phyloP scores from a whole-genome alignment of 2,888 invertebrate species.

The Cotesia congregata region DNA sequence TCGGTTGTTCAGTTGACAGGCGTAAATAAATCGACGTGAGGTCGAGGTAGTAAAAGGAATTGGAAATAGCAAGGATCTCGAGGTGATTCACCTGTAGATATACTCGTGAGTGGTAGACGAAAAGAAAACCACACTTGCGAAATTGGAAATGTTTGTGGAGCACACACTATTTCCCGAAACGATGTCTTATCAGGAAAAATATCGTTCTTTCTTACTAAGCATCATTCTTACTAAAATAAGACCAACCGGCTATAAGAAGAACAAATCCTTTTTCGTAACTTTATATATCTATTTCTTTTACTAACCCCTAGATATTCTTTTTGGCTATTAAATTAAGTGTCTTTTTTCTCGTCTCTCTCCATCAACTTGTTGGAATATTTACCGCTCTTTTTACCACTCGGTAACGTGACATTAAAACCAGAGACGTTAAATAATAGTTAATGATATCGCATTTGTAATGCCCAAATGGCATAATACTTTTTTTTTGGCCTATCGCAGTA shows the following conservation, averaged over 20 bases:
- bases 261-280: neutral
- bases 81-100: slow-evolving; percentile 45
- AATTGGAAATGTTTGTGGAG: slow-evolving; percentile 44
- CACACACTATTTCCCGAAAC: slow-evolving; percentile 21
- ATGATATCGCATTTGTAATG: no score
- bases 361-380: neutral
- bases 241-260: neutral
- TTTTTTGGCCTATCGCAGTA: no score
- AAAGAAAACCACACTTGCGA: slow-evolving; percentile 44
- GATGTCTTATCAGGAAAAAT: slow-evolving; percentile 40
- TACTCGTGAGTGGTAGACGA: neutral
- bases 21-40: slow-evolving; percentile 7
- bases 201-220: slow-evolving; percentile 10
- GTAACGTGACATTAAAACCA: neutral
- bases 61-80: slow-evolving; percentile 30
- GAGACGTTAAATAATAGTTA: neutral
- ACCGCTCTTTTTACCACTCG: neutral
- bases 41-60: slow-evolving; percentile 16
- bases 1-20: neutral
- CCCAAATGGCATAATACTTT: no score
- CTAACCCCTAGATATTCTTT: slow-evolving; percentile 4
- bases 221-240: slow-evolving; percentile 17
- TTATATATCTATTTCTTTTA: slow-evolving; percentile 5
- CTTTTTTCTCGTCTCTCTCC: neutral
- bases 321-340: neutral